Percentiles rank a stretch among this genome's conserved stretches.
Evolutionary conservation across 1,140 invertebrate genomes (phyloP).

Genomic region (Drosophila sp.): DNA sequence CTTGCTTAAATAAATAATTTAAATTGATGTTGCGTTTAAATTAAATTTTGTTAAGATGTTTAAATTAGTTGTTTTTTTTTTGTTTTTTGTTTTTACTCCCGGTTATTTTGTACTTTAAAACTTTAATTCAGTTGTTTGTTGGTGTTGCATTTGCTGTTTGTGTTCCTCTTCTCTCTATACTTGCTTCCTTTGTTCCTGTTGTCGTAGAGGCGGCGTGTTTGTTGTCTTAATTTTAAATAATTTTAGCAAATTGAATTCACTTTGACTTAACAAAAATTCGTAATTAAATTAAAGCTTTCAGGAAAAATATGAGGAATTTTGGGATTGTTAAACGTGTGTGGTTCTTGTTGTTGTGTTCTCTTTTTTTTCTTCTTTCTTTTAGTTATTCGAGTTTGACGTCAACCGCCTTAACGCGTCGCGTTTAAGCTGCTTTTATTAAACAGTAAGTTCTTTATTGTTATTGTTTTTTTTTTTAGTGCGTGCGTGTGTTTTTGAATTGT

Average conservation of each 20-base stretch:
- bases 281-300: conserved; percentile 83
- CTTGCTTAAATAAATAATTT: conserved; percentile 73
- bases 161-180: conserved; percentile 36
- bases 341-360: conserved; percentile 24
- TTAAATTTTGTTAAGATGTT: conserved; percentile 74
- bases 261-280: conserved; percentile 83
- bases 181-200: conserved; percentile 57
- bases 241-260: conserved; percentile 76
- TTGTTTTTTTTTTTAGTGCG: conserved; percentile 59
- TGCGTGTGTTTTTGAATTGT: conserved; percentile 52
- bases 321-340: conserved; percentile 55
- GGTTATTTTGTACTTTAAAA: conserved; percentile 84
- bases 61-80: conserved; percentile 65
- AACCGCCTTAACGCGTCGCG: conserved; percentile 61
- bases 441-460: conserved; percentile 38
- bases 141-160: conserved; percentile 67
- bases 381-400: conserved; percentile 64
- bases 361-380: conserved; percentile 14
- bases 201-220: conserved; percentile 46
- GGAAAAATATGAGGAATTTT: conserved; percentile 82
- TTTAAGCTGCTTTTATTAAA: conserved; percentile 28
- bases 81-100: conserved; percentile 74
- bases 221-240: conserved; percentile 72
- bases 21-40: conserved; percentile 83
- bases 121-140: conserved; percentile 83